Percentiles rank a stretch among this genome's conserved stretches.
phyloP scores from a whole-genome alignment of 2,797 vertebrate genomes.

The Sebastes steindachneri region DNA sequence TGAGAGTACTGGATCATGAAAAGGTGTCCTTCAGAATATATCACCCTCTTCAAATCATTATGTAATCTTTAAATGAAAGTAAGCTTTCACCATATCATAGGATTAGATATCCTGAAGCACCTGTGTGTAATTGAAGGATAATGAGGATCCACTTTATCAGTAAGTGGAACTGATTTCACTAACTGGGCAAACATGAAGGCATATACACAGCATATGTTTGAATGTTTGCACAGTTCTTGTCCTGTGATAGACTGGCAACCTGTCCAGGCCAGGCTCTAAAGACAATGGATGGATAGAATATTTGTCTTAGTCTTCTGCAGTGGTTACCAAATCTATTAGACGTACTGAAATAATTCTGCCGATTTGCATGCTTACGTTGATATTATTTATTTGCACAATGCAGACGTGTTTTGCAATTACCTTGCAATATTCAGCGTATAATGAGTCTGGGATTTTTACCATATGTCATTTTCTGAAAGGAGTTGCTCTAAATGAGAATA shows the following conservation, averaged over 20 bases:
- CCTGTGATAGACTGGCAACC: not conserved
- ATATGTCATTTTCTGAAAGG: not conserved
- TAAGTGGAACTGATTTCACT: not conserved
- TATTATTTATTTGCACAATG: not conserved
- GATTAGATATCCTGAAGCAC: not conserved
- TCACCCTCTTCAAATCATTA: not conserved
- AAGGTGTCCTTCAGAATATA: not conserved
- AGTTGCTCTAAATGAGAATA: not conserved
- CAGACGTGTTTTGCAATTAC: not conserved
- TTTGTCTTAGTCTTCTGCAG: not conserved
- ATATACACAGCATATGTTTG: not conserved
- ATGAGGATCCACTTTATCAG: not conserved
- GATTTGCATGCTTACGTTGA: not conserved
- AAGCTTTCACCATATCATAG: not conserved
- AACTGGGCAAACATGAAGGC: not conserved
- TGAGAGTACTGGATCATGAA: not conserved
- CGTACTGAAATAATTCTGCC: not conserved
- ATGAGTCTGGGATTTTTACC: not conserved
- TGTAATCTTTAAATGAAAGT: not conserved
- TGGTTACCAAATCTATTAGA: not conserved
- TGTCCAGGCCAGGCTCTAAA: not conserved
- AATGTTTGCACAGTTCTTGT: not conserved
- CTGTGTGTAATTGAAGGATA: not conserved
- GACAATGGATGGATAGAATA: not conserved
- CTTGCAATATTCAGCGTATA: not conserved